Percentiles rank a stretch among this genome's conserved stretches.
Evolutionary conservation across 2,888 invertebrate genomes (phyloP).

Genomic region (Tipula vernalis): DNA sequence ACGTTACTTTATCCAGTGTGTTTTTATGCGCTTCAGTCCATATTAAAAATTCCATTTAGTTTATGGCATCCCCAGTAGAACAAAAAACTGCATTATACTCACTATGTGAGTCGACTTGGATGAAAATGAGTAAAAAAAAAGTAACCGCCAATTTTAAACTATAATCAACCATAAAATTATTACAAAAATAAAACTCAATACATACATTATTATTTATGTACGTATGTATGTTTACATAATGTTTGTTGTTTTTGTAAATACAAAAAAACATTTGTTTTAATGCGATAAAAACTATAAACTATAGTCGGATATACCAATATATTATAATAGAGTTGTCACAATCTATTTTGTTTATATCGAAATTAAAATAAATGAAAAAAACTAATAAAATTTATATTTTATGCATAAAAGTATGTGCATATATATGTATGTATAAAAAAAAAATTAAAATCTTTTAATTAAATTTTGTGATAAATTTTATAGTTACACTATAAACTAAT

Average conservation of each 20-base stretch:
- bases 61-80: background rate
- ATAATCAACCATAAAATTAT: background rate
- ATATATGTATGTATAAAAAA: background rate
- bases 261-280: background rate
- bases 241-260: background rate
- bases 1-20: background rate
- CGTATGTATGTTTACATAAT: too few relatives aligned
- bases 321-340: background rate
- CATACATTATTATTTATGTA: background rate
- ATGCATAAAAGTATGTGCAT: background rate
- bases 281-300: background rate
- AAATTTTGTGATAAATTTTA: background rate
- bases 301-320: background rate
- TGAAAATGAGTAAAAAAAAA: background rate
- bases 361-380: background rate
- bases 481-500: background rate
- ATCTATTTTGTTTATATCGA: background rate
- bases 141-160: background rate
- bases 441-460: background rate
- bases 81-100: background rate
- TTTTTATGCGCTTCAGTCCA: background rate
- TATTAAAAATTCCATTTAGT: slow-evolving; percentile 4
- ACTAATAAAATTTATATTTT: background rate
- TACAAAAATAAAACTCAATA: background rate
- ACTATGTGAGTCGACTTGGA: background rate